phyloP scores from a whole-genome alignment of 1,140 invertebrate species.

The Mycetomoellerius zeteki region DNA sequence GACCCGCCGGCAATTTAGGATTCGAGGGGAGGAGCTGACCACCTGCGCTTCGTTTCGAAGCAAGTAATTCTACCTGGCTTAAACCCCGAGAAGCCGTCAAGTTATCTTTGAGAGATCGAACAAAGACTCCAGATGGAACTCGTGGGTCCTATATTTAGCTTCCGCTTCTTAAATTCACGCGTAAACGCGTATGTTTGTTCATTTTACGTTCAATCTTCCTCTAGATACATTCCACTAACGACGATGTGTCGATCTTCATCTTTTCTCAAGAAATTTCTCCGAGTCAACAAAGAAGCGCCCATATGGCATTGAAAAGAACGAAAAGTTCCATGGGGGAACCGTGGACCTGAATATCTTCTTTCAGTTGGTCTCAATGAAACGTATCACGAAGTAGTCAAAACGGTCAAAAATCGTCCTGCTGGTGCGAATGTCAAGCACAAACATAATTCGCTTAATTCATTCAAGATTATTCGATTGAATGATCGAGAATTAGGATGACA shows the following conservation, averaged over 20 bases:
- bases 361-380: not conserved
- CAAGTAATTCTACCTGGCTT: slow-evolving; percentile 72
- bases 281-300: not conserved
- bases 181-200: slow-evolving; percentile 23
- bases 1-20: slow-evolving; percentile 46
- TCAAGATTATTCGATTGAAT: not conserved
- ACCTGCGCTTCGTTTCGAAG: slow-evolving; percentile 62
- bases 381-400: not conserved
- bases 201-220: not conserved
- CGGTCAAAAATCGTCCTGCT: not conserved
- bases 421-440: slow-evolving; percentile 5
- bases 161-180: slow-evolving; percentile 55
- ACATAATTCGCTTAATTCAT: not conserved
- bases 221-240: not conserved
- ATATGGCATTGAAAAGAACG: slow-evolving; percentile 1
- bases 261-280: slow-evolving; percentile 24
- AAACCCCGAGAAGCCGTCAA: slow-evolving; percentile 38
- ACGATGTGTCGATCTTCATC: not conserved
- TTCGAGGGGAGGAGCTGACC: slow-evolving; percentile 49
- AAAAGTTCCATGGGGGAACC: not conserved
- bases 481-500: not conserved
- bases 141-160: slow-evolving; percentile 53
- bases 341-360: slow-evolving; percentile 5
- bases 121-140: slow-evolving; percentile 72
- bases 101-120: slow-evolving; percentile 69